Evolutionary conservation across 23 tunicate genomes (phyloP), one percentile per base, ranked within the genome.

Genomic region (Oikopleura vanhoeffeni): DNA sequence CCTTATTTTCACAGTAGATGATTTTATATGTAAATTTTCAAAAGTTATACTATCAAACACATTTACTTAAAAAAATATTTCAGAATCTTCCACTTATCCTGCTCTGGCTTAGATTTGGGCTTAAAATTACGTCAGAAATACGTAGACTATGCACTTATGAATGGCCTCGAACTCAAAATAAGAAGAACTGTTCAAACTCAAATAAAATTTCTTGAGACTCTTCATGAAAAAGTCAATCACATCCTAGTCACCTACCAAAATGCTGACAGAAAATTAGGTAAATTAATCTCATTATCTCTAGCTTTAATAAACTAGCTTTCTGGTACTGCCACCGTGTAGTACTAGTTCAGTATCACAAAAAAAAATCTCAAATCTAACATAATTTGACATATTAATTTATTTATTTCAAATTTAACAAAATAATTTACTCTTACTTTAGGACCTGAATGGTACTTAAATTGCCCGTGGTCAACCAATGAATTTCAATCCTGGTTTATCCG

Each of bases 401-500:
- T n/a, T n/a, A n/a, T n/a, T n/a, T n/a, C n/a, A n/a, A n/a, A n/a
- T n/a, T n/a, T n/a, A n/a, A n/a, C n/a, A n/a, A n/a, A n/a, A n/a
- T n/a, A n/a, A n/a, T n/a, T n/a, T n/a, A n/a, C n/a, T n/a, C n/a
- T n/a, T n/a, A 33, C 32, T 71, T 71, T 32, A 71, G 79, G 79
- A 24, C 35, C 79, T 2, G 79, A 18, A 13, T 71, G 79, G 79
- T 71, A 71, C 79, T 2, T 13, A 38, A 71, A 18, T 32, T 71
- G 79, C 38, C 79, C 79, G 34, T 71, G 79, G 79, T 13, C 27
- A 2, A 4, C 79, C 36, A 32, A 4, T 38, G 79, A 71, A 71
- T 71, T 71, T 30, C 79, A 71, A 38, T 13, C 27, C 4, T 71
- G 79, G 79, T 71, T 71, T 71, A 30, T 71, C 32, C 79, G 79